A percentile compares a stretch with the other conserved stretches of the same genome.
These are phyloP conservation scores for Neogobius melanostomus DNA, from an alignment of 2,113 vertebrate species.

Conservation along the genomic window DNA sequence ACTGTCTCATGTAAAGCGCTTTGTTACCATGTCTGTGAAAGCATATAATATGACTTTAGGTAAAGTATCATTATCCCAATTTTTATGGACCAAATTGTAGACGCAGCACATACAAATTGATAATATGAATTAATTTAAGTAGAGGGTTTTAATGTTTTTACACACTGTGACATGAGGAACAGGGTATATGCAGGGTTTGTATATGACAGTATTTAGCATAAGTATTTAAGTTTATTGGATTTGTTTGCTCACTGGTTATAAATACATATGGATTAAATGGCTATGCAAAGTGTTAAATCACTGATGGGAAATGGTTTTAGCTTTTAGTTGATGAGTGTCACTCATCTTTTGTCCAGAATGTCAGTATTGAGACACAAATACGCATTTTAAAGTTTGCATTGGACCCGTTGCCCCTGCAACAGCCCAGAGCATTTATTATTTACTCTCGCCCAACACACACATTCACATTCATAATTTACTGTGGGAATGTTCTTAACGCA, in stretches of 20 bases:
- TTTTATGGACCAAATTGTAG: too few relatives aligned
- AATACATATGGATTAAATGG: too few relatives aligned
- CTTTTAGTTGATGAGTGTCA: neutral
- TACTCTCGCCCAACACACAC: conserved; percentile 46
- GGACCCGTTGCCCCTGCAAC: conserved; percentile 61
- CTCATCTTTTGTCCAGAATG: conserved; percentile 9
- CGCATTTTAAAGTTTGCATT: conserved; percentile 33
- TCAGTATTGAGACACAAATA: conserved; percentile 14
- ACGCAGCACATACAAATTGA: too few relatives aligned
- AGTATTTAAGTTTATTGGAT: conserved; percentile 44
- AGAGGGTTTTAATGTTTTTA: conserved; percentile 24
- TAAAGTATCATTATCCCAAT: too few relatives aligned
- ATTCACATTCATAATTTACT: conserved; percentile 73
- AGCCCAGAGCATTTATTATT: conserved; percentile 69
- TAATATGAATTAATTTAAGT: too few relatives aligned
- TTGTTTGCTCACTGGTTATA: neutral
- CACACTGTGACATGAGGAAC: conserved; percentile 32
- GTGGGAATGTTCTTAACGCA: conserved; percentile 75
- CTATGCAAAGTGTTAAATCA: conserved; percentile 15
- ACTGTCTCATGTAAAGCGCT: too few relatives aligned
- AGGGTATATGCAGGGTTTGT: conserved; percentile 41
- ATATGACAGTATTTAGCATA: conserved; percentile 43
- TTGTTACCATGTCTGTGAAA: too few relatives aligned
- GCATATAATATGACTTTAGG: too few relatives aligned
- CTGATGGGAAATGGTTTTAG: conserved; percentile 15